Conservation (phyloP, 2,797 vertebrate species). For the Columba guinea region DNA sequence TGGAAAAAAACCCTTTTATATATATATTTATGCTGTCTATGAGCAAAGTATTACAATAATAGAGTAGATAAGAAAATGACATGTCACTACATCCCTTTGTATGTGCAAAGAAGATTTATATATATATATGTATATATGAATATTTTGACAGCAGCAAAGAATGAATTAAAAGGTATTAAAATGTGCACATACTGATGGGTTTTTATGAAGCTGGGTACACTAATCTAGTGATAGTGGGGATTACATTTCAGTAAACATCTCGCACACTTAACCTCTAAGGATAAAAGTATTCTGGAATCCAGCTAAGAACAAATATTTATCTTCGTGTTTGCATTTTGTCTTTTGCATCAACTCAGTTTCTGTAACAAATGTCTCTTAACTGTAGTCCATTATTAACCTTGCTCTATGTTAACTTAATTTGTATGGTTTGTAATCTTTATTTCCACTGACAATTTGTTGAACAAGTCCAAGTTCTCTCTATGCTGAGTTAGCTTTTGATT, state of each 20-base stretch:
- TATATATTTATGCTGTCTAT: not conserved
- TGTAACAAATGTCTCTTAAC: not conserved
- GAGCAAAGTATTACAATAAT: not conserved
- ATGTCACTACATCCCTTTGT: not conserved
- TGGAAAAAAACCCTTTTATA: fast-evolving
- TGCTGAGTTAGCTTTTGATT: not conserved
- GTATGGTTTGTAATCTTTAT: not conserved
- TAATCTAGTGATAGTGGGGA: not conserved
- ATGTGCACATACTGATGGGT: fast-evolving
- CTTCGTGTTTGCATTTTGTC: not conserved
- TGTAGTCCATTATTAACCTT: not conserved
- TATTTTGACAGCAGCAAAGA: not conserved
- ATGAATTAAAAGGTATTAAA: not conserved
- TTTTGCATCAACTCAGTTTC: not conserved
- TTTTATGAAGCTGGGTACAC: not conserved
- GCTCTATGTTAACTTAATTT: not conserved
- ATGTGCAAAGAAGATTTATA: not conserved
- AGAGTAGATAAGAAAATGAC: not conserved
- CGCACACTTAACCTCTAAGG: not conserved
- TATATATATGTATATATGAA: not conserved
- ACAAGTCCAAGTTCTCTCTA: not conserved
- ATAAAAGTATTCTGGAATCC: not conserved
- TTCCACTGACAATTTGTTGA: not conserved
- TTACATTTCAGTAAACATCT: not conserved
- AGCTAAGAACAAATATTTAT: not conserved